Conservation (phyloP, 1,140 invertebrate species). For the Sarcophaga bullata region DNA sequence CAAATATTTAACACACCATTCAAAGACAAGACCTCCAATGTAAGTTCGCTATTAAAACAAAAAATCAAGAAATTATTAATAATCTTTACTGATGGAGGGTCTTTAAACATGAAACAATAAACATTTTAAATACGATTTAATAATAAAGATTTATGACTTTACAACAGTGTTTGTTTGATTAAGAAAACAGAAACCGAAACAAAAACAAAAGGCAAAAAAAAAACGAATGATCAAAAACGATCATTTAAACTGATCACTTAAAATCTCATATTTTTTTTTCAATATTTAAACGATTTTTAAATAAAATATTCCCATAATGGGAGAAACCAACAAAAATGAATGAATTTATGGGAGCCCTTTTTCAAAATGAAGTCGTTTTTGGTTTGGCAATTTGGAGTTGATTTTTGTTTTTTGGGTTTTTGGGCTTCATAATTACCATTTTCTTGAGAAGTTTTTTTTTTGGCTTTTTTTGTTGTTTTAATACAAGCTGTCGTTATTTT, state of each 20-base stretch:
- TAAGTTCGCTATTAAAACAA: not conserved
- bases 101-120: not conserved
- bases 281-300: not conserved
- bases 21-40: conserved; percentile 5
- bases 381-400: too few relatives aligned
- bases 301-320: not conserved
- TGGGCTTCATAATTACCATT: not conserved
- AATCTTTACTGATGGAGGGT: not conserved
- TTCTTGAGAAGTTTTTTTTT: not conserved
- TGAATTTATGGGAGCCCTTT: too few relatives aligned
- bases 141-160: conserved; percentile 18
- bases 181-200: not conserved
- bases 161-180: not conserved
- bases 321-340: not conserved
- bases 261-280: conserved; percentile 9
- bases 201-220: not conserved
- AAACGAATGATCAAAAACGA: not conserved
- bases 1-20: conserved; percentile 18
- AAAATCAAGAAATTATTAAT: not conserved
- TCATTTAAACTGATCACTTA: conserved; percentile 1
- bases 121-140: conserved; percentile 1
- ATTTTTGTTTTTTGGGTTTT: not conserved
- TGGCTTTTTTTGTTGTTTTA: too few relatives aligned
- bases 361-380: too few relatives aligned
- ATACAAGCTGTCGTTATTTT: too few relatives aligned